Evolutionary conservation across 2,113 vertebrate species (phyloP), one percentile per base, ranked within the genome.

Genomic region (Gymnarchus niloticus): DNA sequence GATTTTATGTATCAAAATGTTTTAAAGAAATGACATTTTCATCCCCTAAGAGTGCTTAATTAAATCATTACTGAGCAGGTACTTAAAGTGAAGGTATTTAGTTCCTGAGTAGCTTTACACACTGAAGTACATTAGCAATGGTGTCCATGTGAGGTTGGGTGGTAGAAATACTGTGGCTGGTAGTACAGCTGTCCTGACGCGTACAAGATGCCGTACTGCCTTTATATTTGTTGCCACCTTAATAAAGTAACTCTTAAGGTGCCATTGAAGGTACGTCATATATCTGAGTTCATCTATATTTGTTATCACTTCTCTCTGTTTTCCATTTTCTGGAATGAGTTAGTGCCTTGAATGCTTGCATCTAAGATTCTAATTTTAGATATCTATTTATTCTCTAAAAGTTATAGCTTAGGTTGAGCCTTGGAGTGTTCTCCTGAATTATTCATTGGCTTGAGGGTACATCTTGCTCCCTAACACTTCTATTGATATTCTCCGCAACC

Each of bases 351-450:
- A 86, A 77, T 65, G 83, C 85, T 90, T 85, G 85, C 87, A 89
- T 90, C 87, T 87, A 25, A 89, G 89, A 91, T 91, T 87, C 89
- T 89, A 90, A 91, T 91, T 91, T 90, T 91, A 91, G 89, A 90
- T 91, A 89, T 90, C 88, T 89, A 86, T 90, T 91, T 90, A 88
- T 88, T 82, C 84, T 52, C 86, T 86, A 86, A 89, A 88, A 88
- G 87, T 85, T 84, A 87, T 85, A 83, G 86, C 88, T 80, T n/a
- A 82, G 86, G 83, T 87, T 83, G 19, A 86, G 87, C 81, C 81
- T 51, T 49, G 44, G 37, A 52, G 86, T 54, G 8, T 56, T 84
- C 76, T 56, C 48, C 85, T 91, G 89, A 91, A 91, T 91, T 87
- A 90, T 90, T 87, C 89, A 91, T 90, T 85, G 69, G 41, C 44